A percentile compares a stretch with the other conserved stretches of the same genome.
phyloP scores from a whole-genome alignment of 2,888 invertebrate genomes.

The Drosophila neutralis region DNA sequence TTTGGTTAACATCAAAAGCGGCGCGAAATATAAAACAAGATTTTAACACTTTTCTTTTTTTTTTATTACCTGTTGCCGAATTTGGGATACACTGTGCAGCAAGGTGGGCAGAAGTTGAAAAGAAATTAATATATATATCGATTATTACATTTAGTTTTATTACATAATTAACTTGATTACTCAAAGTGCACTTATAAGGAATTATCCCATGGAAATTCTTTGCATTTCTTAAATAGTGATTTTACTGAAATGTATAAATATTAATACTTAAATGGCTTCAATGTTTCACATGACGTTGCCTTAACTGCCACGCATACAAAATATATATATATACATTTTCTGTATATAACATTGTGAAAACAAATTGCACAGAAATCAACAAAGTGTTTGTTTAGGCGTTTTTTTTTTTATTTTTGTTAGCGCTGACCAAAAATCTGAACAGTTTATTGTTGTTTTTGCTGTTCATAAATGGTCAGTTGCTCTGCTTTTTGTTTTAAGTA shows the following conservation, averaged over 20 bases:
- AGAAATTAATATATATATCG: neutral
- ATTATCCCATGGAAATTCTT: neutral
- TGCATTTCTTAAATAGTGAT: neutral
- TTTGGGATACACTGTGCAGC: slow-evolving; percentile 9
- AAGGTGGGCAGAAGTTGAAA: neutral
- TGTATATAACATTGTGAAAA: slow-evolving; percentile 16
- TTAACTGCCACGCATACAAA: neutral
- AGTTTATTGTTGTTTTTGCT: slow-evolving; percentile 29
- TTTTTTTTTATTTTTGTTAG: slow-evolving; percentile 18
- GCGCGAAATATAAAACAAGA: slow-evolving; percentile 25
- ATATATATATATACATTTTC: neutral
- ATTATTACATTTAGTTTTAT: neutral
- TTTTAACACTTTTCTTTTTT: slow-evolving; percentile 7
- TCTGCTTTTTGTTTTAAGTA: slow-evolving; percentile 15
- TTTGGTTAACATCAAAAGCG: slow-evolving; percentile 53
- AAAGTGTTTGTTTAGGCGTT: slow-evolving; percentile 54
- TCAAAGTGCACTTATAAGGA: neutral
- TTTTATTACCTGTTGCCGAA: neutral
- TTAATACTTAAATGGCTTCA: neutral
- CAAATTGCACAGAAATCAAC: slow-evolving; percentile 52
- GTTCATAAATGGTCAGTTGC: slow-evolving; percentile 55
- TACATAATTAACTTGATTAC: neutral
- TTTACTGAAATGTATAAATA: neutral
- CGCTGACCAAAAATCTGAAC: slow-evolving; percentile 38
- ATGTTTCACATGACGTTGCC: neutral